Conservation (phyloP, 1,140 invertebrate species). For the Cotesia vestalis region DNA sequence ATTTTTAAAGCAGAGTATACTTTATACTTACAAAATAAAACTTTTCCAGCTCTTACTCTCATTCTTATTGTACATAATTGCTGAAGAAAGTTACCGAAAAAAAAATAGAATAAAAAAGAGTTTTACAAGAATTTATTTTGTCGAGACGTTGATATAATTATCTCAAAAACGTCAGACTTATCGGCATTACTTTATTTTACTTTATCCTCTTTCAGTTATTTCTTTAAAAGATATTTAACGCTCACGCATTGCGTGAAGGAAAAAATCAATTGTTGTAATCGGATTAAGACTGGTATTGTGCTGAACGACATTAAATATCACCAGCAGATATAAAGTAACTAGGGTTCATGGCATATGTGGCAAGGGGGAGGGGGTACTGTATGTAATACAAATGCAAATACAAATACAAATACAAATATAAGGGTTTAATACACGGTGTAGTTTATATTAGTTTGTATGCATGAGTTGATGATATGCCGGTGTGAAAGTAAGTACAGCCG, state of each 20-base stretch:
- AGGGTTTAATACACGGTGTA: too few relatives aligned
- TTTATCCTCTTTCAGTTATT: background rate
- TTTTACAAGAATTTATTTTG: too few relatives aligned
- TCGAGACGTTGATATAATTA: too few relatives aligned
- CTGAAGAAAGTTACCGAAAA: constrained; percentile 1
- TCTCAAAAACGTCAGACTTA: constrained; percentile 1
- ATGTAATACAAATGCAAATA: too few relatives aligned
- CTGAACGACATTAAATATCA: constrained; percentile 33
- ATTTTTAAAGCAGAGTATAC: too few relatives aligned
- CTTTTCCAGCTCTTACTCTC: background rate
- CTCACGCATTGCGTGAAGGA: constrained; percentile 34
- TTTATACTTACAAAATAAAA: background rate
- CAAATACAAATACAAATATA: background rate
- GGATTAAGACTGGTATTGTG: constrained; percentile 46
- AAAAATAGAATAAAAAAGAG: too few relatives aligned
- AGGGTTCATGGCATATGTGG: too few relatives aligned
- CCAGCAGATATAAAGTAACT: constrained; percentile 11
- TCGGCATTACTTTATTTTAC: constrained; percentile 9
- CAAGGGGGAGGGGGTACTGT: too few relatives aligned
- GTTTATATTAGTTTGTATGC: constrained; percentile 9
- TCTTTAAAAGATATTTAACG: background rate
- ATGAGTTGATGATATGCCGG: constrained; percentile 20
- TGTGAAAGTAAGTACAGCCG: constrained; percentile 30
- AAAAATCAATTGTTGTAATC: constrained; percentile 51
- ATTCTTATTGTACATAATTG: constrained; percentile 1